Evolutionary conservation across 2,797 vertebrate genomes (phyloP).

Genomic region (Hydrolagus colliei): DNA sequence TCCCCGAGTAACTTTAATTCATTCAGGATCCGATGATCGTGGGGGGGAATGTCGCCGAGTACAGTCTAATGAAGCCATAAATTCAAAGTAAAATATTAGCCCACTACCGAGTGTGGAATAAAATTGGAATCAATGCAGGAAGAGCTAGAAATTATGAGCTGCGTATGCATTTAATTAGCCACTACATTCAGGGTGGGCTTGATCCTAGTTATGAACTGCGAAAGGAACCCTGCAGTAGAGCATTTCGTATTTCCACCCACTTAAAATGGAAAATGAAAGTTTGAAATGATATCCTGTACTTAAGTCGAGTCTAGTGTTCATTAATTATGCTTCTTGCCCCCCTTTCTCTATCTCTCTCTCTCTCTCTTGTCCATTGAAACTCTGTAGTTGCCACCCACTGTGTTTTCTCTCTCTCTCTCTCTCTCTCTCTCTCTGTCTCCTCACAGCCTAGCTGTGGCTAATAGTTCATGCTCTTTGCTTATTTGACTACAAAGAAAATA

Average conservation of each 20-base stretch:
- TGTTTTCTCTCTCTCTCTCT: background rate
- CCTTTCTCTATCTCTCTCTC: no score
- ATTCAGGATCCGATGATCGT: no score
- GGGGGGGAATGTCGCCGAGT: no score
- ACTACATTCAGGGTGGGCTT: background rate
- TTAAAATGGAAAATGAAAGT: conserved; percentile 7
- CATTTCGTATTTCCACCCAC: background rate
- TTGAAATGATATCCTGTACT: conserved; percentile 4
- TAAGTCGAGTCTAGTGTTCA: background rate
- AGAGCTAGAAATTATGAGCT: background rate
- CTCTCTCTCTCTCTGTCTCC: background rate
- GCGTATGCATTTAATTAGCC: background rate
- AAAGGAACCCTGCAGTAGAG: background rate
- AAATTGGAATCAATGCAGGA: background rate
- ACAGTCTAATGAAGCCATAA: background rate
- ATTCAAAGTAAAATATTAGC: background rate
- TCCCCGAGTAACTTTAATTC: no score
- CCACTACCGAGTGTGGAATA: no score
- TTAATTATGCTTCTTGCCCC: background rate
- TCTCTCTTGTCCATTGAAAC: background rate
- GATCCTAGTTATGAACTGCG: background rate
- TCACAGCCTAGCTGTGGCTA: no score
- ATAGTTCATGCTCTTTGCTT: background rate
- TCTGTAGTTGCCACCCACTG: background rate
- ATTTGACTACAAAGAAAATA: background rate